Conservation (phyloP, 2,888 invertebrate genomes). For the Chrysolina americana region DNA sequence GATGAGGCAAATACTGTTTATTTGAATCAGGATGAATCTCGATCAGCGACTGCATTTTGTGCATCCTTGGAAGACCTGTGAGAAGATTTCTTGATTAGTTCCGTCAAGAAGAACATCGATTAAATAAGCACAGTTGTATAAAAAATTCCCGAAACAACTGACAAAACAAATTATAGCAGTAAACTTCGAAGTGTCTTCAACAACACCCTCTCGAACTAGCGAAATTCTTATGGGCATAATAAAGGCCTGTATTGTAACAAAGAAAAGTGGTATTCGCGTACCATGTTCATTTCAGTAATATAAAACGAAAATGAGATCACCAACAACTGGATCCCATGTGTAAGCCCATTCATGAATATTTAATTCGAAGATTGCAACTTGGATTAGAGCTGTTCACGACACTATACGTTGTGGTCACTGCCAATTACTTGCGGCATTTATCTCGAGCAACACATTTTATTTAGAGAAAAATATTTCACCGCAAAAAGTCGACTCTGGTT, state of each 20-base stretch:
- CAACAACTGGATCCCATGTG: constrained; percentile 52
- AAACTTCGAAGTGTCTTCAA: neutral
- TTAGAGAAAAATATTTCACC: constrained; percentile 27
- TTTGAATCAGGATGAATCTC: no score
- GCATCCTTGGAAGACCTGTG: no score
- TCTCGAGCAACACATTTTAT: constrained; percentile 35
- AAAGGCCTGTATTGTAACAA: constrained; percentile 32
- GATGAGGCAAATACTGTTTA: no score
- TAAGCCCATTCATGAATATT: constrained; percentile 66
- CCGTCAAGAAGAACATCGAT: no score
- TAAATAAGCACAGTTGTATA: no score
- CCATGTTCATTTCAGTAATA: constrained; percentile 38
- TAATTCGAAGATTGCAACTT: constrained; percentile 62
- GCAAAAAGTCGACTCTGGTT: constrained; percentile 21
- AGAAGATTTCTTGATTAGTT: no score
- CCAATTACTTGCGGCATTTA: constrained; percentile 59
- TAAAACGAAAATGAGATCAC: constrained; percentile 50
- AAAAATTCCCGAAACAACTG: neutral
- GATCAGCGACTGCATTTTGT: no score
- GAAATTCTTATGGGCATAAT: constrained; percentile 21
- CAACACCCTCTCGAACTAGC: neutral
- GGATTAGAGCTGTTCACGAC: constrained; percentile 62
- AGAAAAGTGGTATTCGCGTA: constrained; percentile 34
- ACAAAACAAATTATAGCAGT: neutral
- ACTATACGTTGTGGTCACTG: constrained; percentile 59